These are phyloP conservation scores for Cotesia typhae DNA, from an alignment of 1,140 invertebrate species.

Conservation along the genomic window DNA sequence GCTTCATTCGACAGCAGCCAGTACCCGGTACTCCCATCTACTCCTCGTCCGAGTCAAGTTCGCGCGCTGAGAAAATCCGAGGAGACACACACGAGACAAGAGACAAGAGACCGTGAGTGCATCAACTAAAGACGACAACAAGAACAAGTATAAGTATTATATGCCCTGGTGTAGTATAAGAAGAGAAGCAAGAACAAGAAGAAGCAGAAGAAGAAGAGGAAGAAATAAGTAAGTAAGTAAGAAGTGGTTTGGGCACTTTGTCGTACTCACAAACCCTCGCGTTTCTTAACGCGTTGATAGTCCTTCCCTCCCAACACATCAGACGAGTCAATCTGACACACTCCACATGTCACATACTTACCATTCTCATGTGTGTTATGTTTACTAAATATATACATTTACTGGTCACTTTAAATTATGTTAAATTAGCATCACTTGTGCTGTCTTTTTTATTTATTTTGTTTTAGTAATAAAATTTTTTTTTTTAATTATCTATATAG, in stretches of 20 bases:
- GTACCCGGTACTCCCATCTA: no score
- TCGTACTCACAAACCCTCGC: slow-evolving; percentile 45
- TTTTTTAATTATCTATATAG: no score
- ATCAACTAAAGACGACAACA: not conserved
- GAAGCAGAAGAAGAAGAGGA: slow-evolving; percentile 48
- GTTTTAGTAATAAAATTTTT: no score
- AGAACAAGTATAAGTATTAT: not conserved
- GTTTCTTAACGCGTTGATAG: slow-evolving; percentile 38
- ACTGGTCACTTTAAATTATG: no score
- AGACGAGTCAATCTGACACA: slow-evolving; percentile 63
- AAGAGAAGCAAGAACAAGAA: slow-evolving; percentile 9
- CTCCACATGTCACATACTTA: slow-evolving; percentile 48
- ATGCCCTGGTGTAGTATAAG: not conserved
- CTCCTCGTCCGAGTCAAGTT: not conserved
- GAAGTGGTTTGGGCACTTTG: slow-evolving; percentile 63
- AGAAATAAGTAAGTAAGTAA: slow-evolving; percentile 48
- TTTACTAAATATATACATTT: not conserved
- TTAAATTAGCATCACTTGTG: no score
- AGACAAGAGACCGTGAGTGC: slow-evolving; percentile 3
- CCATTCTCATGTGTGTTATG: slow-evolving; percentile 13
- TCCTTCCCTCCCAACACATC: no score
- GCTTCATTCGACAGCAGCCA: no score
- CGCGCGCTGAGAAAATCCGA: not conserved
- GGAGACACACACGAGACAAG: not conserved
- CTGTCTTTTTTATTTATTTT: no score